Base-by-base conservation (phyloP, 2,113 vertebrate genomes). In the Dolichallabes microphthalmus region DNA sequence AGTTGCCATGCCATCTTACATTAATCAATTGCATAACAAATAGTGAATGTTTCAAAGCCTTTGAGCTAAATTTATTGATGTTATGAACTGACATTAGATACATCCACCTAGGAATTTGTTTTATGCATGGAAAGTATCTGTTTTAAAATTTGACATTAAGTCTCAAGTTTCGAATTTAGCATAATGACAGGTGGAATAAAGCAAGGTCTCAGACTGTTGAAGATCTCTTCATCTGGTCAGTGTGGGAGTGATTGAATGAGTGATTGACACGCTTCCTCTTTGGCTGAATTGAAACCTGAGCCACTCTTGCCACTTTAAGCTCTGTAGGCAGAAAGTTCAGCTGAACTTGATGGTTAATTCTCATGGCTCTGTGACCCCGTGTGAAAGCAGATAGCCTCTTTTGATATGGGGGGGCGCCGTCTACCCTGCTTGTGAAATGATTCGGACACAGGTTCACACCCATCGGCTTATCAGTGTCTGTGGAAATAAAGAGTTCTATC, bases 241-340 rank as follows among this genome's bases (percentile, higher is more conserved):
- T 7, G 2, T 13, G 27, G 60, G 68, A 77, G 69, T 78, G 79
- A 82, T 39, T 55, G 80, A 60, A 83, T 53, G 60, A 93, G 90
- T 94, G 94, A 96, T 71, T 95, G 96, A 96, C 95, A 96, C 89
- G 87, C 86, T 90, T 94, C 91, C 88, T 88, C 92, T 89, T 92
- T 92, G 88, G 94, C 90, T 94, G 83, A 83, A 89, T 89, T 90
- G 94, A 93, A 94, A 96, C 93, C 89, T 89, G 88, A 95, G 88
- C 91, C 90, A 80, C 45, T 75, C 57, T 63, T 5, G 39, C 93
- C 93, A 93, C 95, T 93, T 90, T 89, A 89, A 94, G 93, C 94
- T 94, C 90, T 39, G 75, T 75, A 87, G 91, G 94, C 94, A 93
- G 90, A 89, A 92, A 92, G 89, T 93, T 87, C 89, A 81, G 86